These are phyloP conservation scores for Parasteatoda lunata DNA, from an alignment of 2,888 invertebrate genomes.

Conservation along the genomic window DNA sequence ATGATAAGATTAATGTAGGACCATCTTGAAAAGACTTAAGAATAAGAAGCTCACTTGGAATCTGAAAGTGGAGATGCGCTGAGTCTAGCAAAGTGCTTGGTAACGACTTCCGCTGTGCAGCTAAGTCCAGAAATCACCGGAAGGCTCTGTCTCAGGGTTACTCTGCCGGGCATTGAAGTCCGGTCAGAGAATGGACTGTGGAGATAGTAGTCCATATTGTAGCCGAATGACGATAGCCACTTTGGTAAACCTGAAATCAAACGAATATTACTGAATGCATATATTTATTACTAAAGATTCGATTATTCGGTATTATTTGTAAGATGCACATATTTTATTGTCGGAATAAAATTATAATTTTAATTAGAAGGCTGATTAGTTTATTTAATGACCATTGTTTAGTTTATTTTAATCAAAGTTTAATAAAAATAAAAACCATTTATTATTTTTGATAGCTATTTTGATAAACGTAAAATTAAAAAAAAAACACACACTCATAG, in stretches of 20 bases:
- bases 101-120: constrained; percentile 69
- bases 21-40: neutral
- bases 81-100: constrained; percentile 68
- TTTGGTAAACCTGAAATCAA: constrained; percentile 53
- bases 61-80: constrained; percentile 69
- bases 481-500: too few species aligned
- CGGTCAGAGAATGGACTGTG: constrained; percentile 49
- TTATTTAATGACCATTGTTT: too few species aligned
- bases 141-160: constrained; percentile 60
- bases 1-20: constrained; percentile 23
- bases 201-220: constrained; percentile 66
- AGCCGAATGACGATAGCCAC: constrained; percentile 69
- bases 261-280: too few species aligned
- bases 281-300: too few species aligned
- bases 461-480: too few species aligned
- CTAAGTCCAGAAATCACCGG: constrained; percentile 71
- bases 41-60: constrained; percentile 35
- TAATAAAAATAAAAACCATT: too few species aligned
- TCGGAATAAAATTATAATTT: too few species aligned
- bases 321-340: too few species aligned
- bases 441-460: too few species aligned
- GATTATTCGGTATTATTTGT: too few species aligned
- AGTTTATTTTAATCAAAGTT: too few species aligned
- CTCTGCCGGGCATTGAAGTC: constrained; percentile 7
- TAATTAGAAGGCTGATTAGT: too few species aligned